Conservation (phyloP, 2,888 invertebrate genomes). For the Calliphora vomitoria region DNA sequence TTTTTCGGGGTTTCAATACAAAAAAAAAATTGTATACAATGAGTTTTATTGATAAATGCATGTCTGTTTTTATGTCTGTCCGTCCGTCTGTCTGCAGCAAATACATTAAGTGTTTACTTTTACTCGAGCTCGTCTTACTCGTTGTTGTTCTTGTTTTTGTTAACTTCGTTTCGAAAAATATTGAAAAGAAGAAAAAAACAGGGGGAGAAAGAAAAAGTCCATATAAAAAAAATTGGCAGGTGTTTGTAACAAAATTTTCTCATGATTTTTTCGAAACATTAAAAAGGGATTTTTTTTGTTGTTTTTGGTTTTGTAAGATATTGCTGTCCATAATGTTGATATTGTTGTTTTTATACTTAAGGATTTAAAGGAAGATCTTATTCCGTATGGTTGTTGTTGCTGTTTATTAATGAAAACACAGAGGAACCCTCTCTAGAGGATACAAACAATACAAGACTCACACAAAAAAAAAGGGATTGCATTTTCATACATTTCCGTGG, state of each 20-base stretch:
- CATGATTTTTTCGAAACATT: conserved; percentile 77
- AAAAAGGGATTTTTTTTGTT: conserved; percentile 57
- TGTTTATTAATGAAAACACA: conserved; percentile 50
- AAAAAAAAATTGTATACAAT: conserved; percentile 77
- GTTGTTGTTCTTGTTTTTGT: conserved; percentile 21
- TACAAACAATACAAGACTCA: not conserved
- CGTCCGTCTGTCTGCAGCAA: conserved; percentile 36
- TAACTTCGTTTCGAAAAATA: conserved; percentile 4
- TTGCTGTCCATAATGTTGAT: conserved; percentile 8
- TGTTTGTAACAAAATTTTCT: conserved; percentile 83
- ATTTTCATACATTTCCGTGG: conserved; percentile 79
- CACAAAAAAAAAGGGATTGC: conserved; percentile 38
- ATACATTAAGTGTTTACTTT: conserved; percentile 71
- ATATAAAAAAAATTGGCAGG: conserved; percentile 83
- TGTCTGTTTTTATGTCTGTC: conserved; percentile 37
- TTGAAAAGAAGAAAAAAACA: conserved; percentile 39
- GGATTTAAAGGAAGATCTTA: conserved; percentile 71
- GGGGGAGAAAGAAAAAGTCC: conserved; percentile 74
- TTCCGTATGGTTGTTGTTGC: conserved; percentile 59
- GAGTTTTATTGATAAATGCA: conserved; percentile 74
- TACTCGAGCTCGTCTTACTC: conserved; percentile 69
- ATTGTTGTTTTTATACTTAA: conserved; percentile 63
- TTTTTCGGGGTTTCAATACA: conserved; percentile 56
- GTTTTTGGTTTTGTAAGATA: conserved; percentile 38
- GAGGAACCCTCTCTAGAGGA: conserved; percentile 63